A percentile compares a stretch with the other conserved stretches of the same genome.
Conservation (phyloP, 2,113 vertebrate species). For the Platichthys stellatus region DNA sequence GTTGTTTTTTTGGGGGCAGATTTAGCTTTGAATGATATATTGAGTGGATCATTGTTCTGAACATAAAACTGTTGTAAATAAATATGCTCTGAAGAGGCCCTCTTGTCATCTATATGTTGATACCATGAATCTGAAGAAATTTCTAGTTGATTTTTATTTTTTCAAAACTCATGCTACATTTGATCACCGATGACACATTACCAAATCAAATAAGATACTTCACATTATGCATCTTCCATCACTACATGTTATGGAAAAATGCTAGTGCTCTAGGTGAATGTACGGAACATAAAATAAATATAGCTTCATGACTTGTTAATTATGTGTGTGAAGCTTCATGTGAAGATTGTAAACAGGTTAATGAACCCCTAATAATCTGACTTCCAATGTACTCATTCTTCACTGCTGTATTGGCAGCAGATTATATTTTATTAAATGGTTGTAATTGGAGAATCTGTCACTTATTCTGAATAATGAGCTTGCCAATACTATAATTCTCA, state of each 20-base stretch:
- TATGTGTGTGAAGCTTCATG: background rate
- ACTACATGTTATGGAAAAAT: background rate
- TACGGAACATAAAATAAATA: background rate
- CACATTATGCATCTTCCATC: background rate
- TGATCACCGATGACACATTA: background rate
- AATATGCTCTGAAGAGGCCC: constrained; percentile 73
- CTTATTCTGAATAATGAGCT: background rate
- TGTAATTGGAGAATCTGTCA: too few relatives aligned
- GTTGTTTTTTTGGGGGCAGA: constrained; percentile 60
- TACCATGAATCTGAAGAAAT: background rate
- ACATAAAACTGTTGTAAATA: constrained; percentile 84
- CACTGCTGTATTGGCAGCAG: background rate
- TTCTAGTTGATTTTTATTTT: background rate
- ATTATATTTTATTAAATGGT: too few relatives aligned
- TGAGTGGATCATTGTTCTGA: constrained; percentile 68
- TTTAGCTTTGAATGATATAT: constrained; percentile 61
- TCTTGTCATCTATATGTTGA: constrained; percentile 55
- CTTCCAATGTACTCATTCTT: background rate
- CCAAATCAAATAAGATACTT: constrained; percentile 4
- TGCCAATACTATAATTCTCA: background rate
- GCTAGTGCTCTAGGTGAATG: too few relatives aligned
- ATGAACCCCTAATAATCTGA: too few relatives aligned
- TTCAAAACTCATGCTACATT: background rate
- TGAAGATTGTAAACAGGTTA: too few relatives aligned
- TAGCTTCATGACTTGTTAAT: background rate